Evolutionary conservation across 2,888 invertebrate genomes (phyloP).

Genomic region (Phyllotreta striolata): DNA sequence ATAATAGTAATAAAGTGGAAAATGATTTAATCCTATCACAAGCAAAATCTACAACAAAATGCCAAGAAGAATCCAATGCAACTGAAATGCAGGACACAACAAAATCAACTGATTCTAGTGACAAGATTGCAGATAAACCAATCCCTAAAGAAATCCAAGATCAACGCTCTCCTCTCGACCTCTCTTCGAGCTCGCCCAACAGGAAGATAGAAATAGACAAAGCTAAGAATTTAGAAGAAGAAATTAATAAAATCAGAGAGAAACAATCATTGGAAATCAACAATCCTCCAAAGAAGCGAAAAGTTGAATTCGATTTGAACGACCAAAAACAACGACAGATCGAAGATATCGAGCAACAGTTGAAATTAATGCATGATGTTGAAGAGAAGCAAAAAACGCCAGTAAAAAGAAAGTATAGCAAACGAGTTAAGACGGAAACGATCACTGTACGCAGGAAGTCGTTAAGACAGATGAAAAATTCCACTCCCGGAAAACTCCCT

Average conservation of each 20-base stretch:
- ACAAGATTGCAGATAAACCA: too few species aligned
- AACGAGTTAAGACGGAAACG: too few species aligned
- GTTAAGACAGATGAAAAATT: too few species aligned
- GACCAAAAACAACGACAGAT: conserved; percentile 3
- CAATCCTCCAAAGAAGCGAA: conserved; percentile 13
- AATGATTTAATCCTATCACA: too few species aligned
- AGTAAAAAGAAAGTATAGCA: too few species aligned
- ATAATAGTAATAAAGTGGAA: not conserved
- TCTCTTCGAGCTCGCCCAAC: too few species aligned
- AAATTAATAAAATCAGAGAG: not conserved
- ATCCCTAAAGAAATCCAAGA: too few species aligned
- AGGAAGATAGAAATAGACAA: not conserved
- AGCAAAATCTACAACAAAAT: not conserved
- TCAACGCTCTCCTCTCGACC: too few species aligned
- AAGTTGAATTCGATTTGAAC: not conserved
- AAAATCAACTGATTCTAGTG: not conserved
- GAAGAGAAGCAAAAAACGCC: too few species aligned
- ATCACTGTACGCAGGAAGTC: too few species aligned
- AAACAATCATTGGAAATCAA: not conserved
- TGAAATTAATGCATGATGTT: not conserved
- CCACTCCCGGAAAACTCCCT: too few species aligned
- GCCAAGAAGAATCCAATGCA: not conserved
- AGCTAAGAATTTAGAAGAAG: not conserved
- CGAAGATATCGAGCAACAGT: not conserved
- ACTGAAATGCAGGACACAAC: not conserved